phyloP scores from a whole-genome alignment of 2,113 vertebrate species.

The Apaloderma vittatum region DNA sequence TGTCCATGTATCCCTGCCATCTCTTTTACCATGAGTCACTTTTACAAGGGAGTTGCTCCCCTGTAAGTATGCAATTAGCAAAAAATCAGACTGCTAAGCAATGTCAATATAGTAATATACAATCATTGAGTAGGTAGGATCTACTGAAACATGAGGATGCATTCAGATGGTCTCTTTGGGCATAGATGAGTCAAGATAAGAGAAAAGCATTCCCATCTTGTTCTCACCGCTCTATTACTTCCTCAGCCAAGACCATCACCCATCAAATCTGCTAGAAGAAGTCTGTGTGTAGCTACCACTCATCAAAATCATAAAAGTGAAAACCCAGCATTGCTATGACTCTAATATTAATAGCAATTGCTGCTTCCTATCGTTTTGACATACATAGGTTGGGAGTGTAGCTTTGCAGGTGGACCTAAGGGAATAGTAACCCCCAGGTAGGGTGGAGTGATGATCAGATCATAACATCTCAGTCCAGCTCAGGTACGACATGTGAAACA shows the following conservation, averaged over 20 bases:
- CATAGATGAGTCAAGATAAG: not conserved
- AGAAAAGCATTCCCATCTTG: not conserved
- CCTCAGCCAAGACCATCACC: not conserved
- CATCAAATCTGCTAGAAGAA: not conserved
- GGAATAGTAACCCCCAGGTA: not conserved
- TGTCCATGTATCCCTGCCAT: not conserved
- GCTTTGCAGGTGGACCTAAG: not conserved
- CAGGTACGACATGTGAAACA: not conserved
- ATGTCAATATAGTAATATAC: not conserved
- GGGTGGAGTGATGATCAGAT: not conserved
- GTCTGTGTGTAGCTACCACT: not conserved
- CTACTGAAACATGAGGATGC: not conserved
- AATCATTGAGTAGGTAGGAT: not conserved
- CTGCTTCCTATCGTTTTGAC: not conserved
- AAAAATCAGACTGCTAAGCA: conserved; percentile 1
- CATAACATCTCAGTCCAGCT: not conserved
- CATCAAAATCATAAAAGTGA: not conserved
- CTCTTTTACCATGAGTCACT: not conserved
- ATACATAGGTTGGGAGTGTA: not conserved
- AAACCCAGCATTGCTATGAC: not conserved
- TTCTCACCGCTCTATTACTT: not conserved
- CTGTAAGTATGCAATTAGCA: conserved; percentile 5
- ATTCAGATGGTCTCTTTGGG: not conserved
- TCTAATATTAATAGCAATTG: not conserved
- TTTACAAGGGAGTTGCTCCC: not conserved